phyloP scores from a whole-genome alignment of 1,140 invertebrate species.

The Trissolcus basalis region DNA sequence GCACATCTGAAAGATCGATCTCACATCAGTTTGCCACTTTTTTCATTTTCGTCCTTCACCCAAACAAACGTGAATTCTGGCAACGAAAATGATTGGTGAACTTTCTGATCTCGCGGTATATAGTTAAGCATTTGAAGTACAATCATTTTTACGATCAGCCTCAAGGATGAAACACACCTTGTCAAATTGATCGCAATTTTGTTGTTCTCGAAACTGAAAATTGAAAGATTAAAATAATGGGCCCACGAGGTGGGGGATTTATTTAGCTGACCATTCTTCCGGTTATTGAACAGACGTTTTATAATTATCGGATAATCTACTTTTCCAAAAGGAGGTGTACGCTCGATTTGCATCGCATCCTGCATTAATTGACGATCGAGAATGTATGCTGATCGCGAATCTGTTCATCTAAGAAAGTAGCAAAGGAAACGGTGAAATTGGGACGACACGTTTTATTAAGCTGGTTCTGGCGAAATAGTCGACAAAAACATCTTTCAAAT shows the following conservation, averaged over 20 bases:
- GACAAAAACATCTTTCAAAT: no score
- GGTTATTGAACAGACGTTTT: conserved; percentile 55
- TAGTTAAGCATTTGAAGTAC: not conserved
- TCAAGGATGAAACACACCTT: conserved; percentile 28
- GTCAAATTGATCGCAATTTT: conserved; percentile 29
- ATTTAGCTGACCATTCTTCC: conserved; percentile 17
- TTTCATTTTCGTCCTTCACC: conserved; percentile 47
- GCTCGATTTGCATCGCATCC: conserved; percentile 38
- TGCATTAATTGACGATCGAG: conserved; percentile 51
- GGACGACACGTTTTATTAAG: conserved; percentile 2
- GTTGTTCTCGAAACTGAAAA: conserved; percentile 12
- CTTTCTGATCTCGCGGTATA: no score
- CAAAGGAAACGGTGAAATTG: conserved; percentile 39
- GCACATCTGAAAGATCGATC: conserved; percentile 46
- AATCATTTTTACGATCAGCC: conserved; percentile 4
- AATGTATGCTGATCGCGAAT: conserved; percentile 25
- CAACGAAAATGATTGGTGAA: not conserved
- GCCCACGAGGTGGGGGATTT: no score
- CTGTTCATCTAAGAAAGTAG: conserved; percentile 26
- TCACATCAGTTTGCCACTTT: conserved; percentile 40
- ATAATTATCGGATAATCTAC: conserved; percentile 53
- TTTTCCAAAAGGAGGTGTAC: conserved; percentile 42
- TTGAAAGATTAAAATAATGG: conserved; percentile 27
- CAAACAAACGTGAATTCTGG: conserved; percentile 17
- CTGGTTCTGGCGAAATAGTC: no score